A percentile compares a stretch with the other conserved stretches of the same genome.
phyloP scores from a whole-genome alignment of 2,888 invertebrate species.

The Epirrita christyi region DNA sequence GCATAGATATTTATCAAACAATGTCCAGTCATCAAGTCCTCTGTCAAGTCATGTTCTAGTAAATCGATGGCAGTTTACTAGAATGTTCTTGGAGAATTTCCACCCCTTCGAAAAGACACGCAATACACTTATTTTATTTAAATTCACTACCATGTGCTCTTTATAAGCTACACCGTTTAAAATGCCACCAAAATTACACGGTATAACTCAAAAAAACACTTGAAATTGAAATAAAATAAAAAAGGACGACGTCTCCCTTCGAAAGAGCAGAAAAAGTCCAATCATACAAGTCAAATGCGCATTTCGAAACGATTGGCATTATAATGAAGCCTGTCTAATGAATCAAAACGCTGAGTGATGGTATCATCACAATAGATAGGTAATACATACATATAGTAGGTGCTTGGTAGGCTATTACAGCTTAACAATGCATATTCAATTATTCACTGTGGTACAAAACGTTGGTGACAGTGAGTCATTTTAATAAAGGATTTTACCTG shows the following conservation, averaged over 20 bases:
- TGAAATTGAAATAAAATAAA: too few species aligned
- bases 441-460: conserved; percentile 33
- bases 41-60: too few species aligned
- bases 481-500: background rate
- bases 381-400: background rate
- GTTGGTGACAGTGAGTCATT: conserved; percentile 1
- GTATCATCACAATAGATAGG: conserved; percentile 43
- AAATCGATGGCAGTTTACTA: too few species aligned
- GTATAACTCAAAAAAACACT: too few species aligned
- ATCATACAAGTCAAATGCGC: background rate
- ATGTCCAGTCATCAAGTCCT: too few species aligned
- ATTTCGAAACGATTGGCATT: conserved; percentile 17
- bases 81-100: too few species aligned
- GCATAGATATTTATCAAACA: too few species aligned
- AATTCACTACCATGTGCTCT: too few species aligned
- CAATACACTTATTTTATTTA: too few species aligned
- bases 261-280: background rate
- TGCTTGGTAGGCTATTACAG: conserved; percentile 32
- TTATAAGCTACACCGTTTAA: too few species aligned
- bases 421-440: conserved; percentile 54
- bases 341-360: conserved; percentile 47
- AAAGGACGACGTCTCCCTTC: background rate
- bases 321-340: conserved; percentile 32
- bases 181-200: too few species aligned
- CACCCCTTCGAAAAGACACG: too few species aligned